Percentiles rank a stretch among this genome's conserved stretches.
Evolutionary conservation across 1,140 invertebrate species (phyloP).

Genomic region (Proales similis): DNA sequence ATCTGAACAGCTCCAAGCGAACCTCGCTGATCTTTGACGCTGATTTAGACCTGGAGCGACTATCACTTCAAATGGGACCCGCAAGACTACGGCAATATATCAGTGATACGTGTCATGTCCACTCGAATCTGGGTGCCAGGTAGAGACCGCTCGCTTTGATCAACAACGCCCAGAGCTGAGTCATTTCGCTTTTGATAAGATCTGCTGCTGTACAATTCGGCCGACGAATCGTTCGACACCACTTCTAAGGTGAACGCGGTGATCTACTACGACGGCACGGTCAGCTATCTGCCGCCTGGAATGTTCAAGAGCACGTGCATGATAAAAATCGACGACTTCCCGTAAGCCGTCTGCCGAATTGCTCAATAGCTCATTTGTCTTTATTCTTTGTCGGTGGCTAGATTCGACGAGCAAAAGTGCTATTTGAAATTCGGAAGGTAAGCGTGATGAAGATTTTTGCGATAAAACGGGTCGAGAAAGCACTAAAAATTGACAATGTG

Average conservation of each 20-base stretch:
- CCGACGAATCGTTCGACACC: slow-evolving; percentile 49
- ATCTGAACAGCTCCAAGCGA: no score
- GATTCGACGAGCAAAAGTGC: slow-evolving; percentile 52
- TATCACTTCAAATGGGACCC: slow-evolving; percentile 33
- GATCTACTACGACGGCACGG: slow-evolving; percentile 74
- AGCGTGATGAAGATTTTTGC: neutral
- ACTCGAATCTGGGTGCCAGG: slow-evolving; percentile 34
- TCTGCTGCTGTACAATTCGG: slow-evolving; percentile 83
- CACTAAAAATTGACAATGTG: slow-evolving; percentile 90
- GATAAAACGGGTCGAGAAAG: slow-evolving; percentile 56
- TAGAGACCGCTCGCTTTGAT: neutral
- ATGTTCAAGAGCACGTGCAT: slow-evolving; percentile 94
- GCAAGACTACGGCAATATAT: slow-evolving; percentile 28
- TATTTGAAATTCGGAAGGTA: slow-evolving; percentile 48
- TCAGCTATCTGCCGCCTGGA: slow-evolving; percentile 91
- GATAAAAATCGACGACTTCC: slow-evolving; percentile 63
- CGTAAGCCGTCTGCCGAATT: no score
- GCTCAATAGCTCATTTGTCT: no score
- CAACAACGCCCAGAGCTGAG: no score
- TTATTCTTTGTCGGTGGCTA: no score
- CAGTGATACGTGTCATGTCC: slow-evolving; percentile 7
- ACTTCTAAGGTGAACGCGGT: slow-evolving; percentile 49
- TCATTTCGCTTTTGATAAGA: neutral
- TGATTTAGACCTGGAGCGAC: slow-evolving; percentile 39
- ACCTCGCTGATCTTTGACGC: no score